Evolutionary conservation across 2,797 vertebrate genomes (phyloP).

Genomic region (Gymnocypris eckloni): DNA sequence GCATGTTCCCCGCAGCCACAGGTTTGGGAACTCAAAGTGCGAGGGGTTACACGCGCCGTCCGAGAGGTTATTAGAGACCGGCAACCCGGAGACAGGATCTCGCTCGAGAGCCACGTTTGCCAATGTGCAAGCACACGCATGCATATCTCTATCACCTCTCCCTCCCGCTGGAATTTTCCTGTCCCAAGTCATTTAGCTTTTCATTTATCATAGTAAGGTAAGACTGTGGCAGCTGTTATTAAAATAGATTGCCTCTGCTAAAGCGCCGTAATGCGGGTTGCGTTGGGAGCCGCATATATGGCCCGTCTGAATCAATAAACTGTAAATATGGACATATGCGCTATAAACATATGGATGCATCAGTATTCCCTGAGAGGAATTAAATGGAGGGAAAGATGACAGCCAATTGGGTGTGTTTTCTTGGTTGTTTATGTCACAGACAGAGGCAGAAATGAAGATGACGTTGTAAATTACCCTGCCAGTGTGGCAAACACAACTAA

Average conservation of each 20-base stretch:
- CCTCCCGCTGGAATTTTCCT: constrained; percentile 78
- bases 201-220: constrained; percentile 84
- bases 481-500: constrained; percentile 72
- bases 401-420: constrained; percentile 60
- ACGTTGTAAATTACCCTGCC: constrained; percentile 68
- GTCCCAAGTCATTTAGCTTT: constrained; percentile 82
- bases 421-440: constrained; percentile 60
- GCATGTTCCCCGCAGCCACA: constrained; percentile 45
- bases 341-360: constrained; percentile 30
- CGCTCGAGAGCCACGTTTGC: constrained; percentile 33
- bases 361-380: not conserved
- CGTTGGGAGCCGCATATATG: constrained; percentile 58
- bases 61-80: constrained; percentile 73
- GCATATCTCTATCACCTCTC: constrained; percentile 71
- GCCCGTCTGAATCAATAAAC: constrained; percentile 38
- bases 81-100: constrained; percentile 38
- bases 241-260: constrained; percentile 85
- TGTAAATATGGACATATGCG: constrained; percentile 49
- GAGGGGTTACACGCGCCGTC: constrained; percentile 67
- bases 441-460: constrained; percentile 54
- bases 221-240: constrained; percentile 85
- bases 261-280: constrained; percentile 78
- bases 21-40: constrained; percentile 40
- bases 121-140: constrained; percentile 34
- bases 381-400: constrained; percentile 53